Evolutionary conservation across 2,888 invertebrate genomes (phyloP), one percentile per base, ranked within the genome.

Genomic region (Drosophila bunnanda): DNA sequence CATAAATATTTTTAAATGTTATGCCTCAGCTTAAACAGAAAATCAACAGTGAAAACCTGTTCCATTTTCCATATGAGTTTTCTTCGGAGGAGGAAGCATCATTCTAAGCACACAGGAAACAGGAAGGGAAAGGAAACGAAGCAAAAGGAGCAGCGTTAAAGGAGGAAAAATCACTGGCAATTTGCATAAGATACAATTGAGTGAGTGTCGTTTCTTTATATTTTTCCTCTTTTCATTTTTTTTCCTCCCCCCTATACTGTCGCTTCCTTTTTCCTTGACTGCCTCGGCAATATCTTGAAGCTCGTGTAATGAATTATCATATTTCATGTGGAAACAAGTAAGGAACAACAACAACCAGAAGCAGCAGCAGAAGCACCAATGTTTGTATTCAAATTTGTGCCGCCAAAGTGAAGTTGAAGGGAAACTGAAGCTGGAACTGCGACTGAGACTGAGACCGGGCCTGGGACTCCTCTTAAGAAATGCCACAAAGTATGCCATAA

Each of bases 111-210:
- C 65, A 73, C 71, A 72, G 71, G 71, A 72, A 72, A 72, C 71
- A 30, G 71, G 71, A 72, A 72, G 46, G 67, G 46, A 50, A 68
- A 50, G 67, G 68, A 58, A 68, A 50, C 36, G 48, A 38, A 32
- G 50, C 46, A 25, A n/a, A 55, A 41, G 54, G 77, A 48, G 60
- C 59, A 55, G 52, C 36, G 38, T 70, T 79, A 74, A 80, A 73
- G 77, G 75, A 87, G 88, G 86, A 85, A 88, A 85, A 85, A 89
- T 85, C 89, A 86, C 85, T 76, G 89, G 83, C 88, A 89, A 85
- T 85, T 85, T 85, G 85, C 85, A 85, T 85, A 85, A 85, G 88
- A 89, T 89, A 88, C 88, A 89, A 84, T 84, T 84, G 84, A 88
- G 89, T 89, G 84, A 89, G 86, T 89, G 83, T 83, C 77, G 81